Conservation (phyloP, 2,888 invertebrate genomes). For the Tipula helvola region DNA sequence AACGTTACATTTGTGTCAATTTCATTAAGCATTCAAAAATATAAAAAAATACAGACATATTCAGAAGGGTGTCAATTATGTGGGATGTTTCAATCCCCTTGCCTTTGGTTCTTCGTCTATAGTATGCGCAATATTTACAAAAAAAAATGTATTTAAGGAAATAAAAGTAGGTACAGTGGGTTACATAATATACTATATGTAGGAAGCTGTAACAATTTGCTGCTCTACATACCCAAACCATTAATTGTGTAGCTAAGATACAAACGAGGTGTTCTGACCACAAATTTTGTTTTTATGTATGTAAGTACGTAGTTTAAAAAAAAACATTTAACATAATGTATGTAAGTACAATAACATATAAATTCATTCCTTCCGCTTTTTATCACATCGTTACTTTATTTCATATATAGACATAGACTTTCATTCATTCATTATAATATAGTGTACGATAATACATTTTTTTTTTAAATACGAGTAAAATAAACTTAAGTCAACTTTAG, state of each 20-base stretch:
- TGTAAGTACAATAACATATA: neutral
- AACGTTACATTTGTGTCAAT: neutral
- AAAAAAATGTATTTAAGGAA: neutral
- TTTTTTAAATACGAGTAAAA: neutral
- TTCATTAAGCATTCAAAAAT: neutral
- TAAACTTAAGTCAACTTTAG: neutral
- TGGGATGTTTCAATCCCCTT: neutral
- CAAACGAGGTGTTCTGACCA: neutral
- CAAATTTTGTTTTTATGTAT: neutral
- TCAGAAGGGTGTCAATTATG: neutral
- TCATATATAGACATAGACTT: slow-evolving; percentile 4
- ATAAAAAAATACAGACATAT: neutral
- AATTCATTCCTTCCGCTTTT: neutral
- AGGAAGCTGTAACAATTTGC: neutral
- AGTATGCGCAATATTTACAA: neutral
- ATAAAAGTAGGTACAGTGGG: neutral
- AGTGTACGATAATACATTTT: neutral
- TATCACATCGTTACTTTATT: neutral
- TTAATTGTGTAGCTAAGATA: neutral
- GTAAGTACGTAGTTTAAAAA: neutral
- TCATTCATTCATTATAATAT: neutral
- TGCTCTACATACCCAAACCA: neutral
- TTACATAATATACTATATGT: neutral
- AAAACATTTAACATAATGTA: neutral
- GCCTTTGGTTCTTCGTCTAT: neutral